Evolutionary conservation across 2,797 vertebrate genomes (phyloP), one percentile per base, ranked within the genome.

Genomic region (Diplodus sargus): DNA sequence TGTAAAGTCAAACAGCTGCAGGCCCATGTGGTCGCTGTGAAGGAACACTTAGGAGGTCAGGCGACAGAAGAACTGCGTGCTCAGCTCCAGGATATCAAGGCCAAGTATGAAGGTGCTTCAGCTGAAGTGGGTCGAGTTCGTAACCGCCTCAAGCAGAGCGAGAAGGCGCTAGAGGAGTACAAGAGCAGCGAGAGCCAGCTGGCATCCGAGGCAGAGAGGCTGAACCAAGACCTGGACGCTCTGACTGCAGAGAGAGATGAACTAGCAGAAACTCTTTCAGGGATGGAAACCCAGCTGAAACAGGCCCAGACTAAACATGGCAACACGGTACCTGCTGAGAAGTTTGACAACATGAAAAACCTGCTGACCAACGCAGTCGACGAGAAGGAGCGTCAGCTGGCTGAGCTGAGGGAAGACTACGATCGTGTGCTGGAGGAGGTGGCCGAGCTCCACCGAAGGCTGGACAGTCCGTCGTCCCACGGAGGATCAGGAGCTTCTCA

Each of bases 1-100:
- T 95, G 96, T 63, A 99, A 99, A 78, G 97, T 99, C 22, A 99
- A 99, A 79, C 97, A 98, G 87, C 97, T 99, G 92, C 98, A 99
- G 89, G 94, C 96, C 3, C 98, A 99, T 47, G 98, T 99, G 18
- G 96, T 98, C 0, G 97, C 97, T 0, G 95, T 99, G 4, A 99
- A 99, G 72, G 98, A 98, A 20, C 98, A 98, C 85, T 87, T 99
- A 6, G 95, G 78, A 85, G 90, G 91, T 42, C 96, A 95, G 57
- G 69, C 77, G 0, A 34, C 87, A 0, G 97, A 99, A 73, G 97
- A 99, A 15, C 94, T 99, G 57, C 96, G 94, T 76, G 94, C 94
- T 22, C 98, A 99, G 92, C 86, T 99, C 47, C 94, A 85, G 42
- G 98, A 99, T 1, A 86, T 98, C 90, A 99, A 98, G 80, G 51